Evolutionary conservation across 2,888 invertebrate species (phyloP), one percentile per base, ranked within the genome.

Genomic region (Pammene aurita): DNA sequence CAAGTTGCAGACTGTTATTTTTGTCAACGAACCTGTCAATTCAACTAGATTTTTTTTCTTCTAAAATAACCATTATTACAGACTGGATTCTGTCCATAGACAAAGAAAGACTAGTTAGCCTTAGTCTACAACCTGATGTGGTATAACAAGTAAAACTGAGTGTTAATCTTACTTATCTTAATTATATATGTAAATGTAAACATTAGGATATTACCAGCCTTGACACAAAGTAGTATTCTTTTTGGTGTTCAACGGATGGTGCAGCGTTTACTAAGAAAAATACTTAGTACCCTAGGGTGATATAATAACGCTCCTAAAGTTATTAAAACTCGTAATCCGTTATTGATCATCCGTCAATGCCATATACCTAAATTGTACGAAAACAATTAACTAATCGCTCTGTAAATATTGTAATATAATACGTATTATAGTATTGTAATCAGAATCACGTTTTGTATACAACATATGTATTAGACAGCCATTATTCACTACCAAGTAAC

Each of bases 321-420:
- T n/a, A n/a, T n/a, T n/a, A n/a, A n/a, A n/a, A n/a, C n/a, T n/a
- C n/a, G n/a, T n/a, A n/a, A n/a, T n/a, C n/a, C n/a, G n/a, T n/a
- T n/a, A n/a, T n/a, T 26, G 26, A 26, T 26, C 26, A 2, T 26
- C 26, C 2, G 26, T 26, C 2, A 26, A 26, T 26, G 26, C 26
- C 26, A 26, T 26, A 26, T 26, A 26, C 26, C 6, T 5, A 38
- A 7, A 38, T 7, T 38, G 38, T 38, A 50, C 11, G 11, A n/a
- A 54, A 34, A 34, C 14, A 16, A 18, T 18, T 26, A 14, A 54
- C 44, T n/a, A 38, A 38, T n/a, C 35, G 41, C 42, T 60, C 16
- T 80, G 80, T 80, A 80, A 76, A 80, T 80, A 80, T 76, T 80
- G 80, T 80, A 79, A 72, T 63, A 75, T 76, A n/a, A n/a, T n/a